Evolutionary conservation across 2,888 invertebrate species (phyloP).

Genomic region (Ischnura elegans): DNA sequence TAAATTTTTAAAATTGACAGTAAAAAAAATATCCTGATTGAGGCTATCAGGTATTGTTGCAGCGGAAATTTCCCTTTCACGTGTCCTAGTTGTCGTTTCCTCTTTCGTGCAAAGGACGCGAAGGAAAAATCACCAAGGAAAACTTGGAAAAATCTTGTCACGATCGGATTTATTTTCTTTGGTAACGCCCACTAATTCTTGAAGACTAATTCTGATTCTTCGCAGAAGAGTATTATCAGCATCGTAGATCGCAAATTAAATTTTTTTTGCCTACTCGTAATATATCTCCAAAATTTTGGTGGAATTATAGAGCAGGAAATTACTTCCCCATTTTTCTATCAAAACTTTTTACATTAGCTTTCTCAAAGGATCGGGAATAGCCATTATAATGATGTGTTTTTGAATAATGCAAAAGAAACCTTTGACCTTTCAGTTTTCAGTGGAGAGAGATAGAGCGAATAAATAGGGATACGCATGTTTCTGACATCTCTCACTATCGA

Average conservation of each 20-base stretch:
- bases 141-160: background rate
- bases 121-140: background rate
- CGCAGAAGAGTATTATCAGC: background rate
- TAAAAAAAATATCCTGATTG: background rate
- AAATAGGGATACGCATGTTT: too few species aligned
- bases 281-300: background rate
- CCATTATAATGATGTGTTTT: background rate
- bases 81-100: background rate
- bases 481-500: too few species aligned
- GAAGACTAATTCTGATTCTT: background rate
- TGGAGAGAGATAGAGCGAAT: too few species aligned
- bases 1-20: background rate
- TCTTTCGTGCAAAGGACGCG: background rate
- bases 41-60: background rate
- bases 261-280: background rate
- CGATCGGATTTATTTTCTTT: background rate
- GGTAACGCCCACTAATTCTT: background rate
- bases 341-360: background rate
- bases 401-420: background rate
- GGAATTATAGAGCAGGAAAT: background rate
- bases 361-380: background rate
- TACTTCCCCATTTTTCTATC: background rate
- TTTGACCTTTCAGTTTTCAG: background rate
- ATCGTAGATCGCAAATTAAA: background rate
- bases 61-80: background rate